These are phyloP conservation scores for Thalassarche chlororhynchos DNA, from an alignment of 2,113 vertebrate genomes.

Conservation along the genomic window DNA sequence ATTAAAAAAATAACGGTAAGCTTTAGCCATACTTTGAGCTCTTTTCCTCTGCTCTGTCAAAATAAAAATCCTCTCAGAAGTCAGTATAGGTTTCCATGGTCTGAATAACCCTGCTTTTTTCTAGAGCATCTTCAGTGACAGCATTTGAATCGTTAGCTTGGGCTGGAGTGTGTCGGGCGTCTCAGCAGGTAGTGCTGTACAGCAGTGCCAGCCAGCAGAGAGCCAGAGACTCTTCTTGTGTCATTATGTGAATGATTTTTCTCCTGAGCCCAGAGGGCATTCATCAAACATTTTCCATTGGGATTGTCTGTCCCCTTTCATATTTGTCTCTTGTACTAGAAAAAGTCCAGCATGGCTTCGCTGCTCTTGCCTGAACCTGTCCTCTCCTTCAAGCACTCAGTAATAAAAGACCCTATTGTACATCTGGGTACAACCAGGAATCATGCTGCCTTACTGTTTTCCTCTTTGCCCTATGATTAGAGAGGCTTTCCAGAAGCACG, in stretches of 20 bases:
- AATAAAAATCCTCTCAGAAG: neutral
- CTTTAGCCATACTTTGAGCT: neutral
- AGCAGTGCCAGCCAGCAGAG: neutral
- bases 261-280: neutral
- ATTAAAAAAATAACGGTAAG: neutral
- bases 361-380: neutral
- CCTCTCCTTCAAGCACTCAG: neutral
- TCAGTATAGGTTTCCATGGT: neutral
- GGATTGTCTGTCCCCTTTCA: neutral
- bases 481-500: neutral
- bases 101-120: neutral
- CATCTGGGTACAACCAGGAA: neutral
- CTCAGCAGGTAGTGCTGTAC: neutral
- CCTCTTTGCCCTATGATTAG: neutral
- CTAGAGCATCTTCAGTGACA: neutral
- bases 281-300: neutral
- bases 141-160: neutral
- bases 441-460: neutral
- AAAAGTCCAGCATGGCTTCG: neutral
- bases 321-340: neutral
- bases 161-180: rapidly evolving
- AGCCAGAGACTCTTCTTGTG: neutral
- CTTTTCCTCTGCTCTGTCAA: neutral
- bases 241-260: neutral
- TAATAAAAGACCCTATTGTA: neutral